phyloP scores from a whole-genome alignment of 2,797 vertebrate genomes.

The Oceanodroma leucorhoa region DNA sequence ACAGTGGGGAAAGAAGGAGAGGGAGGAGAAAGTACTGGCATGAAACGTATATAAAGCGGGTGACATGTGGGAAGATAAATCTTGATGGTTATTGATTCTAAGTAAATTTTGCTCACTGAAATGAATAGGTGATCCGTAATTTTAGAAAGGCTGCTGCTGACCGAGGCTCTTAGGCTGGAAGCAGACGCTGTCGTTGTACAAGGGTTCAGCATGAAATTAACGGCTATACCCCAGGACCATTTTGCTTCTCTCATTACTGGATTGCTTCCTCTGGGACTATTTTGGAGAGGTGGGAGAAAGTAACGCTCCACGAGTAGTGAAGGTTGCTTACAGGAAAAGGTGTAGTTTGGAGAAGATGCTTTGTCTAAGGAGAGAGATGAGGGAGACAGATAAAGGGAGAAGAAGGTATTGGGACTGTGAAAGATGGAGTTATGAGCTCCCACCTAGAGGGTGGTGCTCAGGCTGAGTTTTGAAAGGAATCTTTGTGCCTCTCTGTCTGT shows the following conservation, averaged over 20 bases:
- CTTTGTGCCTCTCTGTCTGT: not conserved
- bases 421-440: not conserved
- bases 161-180: not conserved
- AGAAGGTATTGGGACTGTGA: not conserved
- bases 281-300: not conserved
- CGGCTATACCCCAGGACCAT: not conserved
- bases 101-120: not conserved
- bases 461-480: not conserved
- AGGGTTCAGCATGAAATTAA: not conserved
- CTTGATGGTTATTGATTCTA: not conserved
- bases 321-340: not conserved
- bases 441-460: not conserved
- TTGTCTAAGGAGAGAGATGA: not conserved
- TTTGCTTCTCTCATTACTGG: not conserved
- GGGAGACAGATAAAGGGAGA: not conserved
- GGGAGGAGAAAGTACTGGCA: not conserved
- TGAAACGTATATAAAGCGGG: not conserved
- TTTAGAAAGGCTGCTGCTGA: not conserved
- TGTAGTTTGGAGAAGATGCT: not conserved
- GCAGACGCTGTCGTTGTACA: not conserved
- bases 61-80: not conserved
- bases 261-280: not conserved
- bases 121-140: not conserved
- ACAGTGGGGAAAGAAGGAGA: accelerated
- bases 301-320: not conserved